Evolutionary conservation across 2,113 vertebrate species (phyloP).

Genomic region (Polyodon spathula): DNA sequence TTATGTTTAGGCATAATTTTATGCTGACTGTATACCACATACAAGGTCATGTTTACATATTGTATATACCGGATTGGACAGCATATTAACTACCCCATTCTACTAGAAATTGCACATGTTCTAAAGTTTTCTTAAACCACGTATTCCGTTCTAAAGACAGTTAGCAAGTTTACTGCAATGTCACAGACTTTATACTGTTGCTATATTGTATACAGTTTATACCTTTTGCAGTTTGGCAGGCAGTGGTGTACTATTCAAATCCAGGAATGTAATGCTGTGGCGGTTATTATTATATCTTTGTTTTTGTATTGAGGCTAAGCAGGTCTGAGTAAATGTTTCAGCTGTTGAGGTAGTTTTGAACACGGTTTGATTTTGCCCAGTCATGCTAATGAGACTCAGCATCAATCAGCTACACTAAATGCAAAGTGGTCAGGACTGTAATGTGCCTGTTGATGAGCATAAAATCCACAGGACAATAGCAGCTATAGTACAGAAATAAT

Average conservation of each 20-base stretch:
- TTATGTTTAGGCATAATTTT: too few species aligned
- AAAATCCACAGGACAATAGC: too few species aligned
- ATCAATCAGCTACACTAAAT: neutral
- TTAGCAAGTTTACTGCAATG: neutral
- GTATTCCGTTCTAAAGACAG: conserved; percentile 12
- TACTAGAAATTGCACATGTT: neutral
- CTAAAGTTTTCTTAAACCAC: neutral
- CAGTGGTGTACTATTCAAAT: too few species aligned
- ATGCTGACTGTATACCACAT: too few species aligned
- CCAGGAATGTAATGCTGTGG: too few species aligned
- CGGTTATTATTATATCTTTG: neutral
- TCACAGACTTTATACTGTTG: conserved; percentile 1
- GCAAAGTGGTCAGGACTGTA: too few species aligned
- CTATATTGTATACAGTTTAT: neutral
- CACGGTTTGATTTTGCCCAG: conserved; percentile 5
- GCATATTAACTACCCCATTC: too few species aligned
- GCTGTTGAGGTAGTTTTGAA: neutral
- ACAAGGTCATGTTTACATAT: too few species aligned
- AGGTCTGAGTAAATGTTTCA: neutral
- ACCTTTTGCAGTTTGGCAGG: conserved; percentile 4
- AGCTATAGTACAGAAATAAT: too few species aligned
- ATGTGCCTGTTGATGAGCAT: too few species aligned
- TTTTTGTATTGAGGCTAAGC: conserved; percentile 10
- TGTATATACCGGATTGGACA: too few species aligned
- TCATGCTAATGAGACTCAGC: neutral